These are phyloP conservation scores for Strigamia maritima DNA, from an alignment of 2,888 invertebrate genomes.

Conservation along the genomic window DNA sequence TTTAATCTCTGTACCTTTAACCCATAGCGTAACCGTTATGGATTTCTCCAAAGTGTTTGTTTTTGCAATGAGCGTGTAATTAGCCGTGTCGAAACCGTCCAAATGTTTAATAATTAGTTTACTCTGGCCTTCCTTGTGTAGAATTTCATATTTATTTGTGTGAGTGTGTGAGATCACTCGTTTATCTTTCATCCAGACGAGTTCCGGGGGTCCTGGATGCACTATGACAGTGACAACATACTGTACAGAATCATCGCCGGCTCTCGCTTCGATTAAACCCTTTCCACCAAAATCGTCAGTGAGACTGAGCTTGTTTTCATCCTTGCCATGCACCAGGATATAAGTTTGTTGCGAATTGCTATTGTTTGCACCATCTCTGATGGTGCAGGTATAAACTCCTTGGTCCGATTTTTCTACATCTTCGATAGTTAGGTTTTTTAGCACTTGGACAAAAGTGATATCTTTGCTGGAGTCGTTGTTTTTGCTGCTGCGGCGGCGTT, in stretches of 20 bases:
- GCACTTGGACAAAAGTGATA: neutral
- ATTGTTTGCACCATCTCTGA: neutral
- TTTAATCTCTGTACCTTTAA: neutral
- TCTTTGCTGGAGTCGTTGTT: neutral
- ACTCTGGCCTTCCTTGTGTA: neutral
- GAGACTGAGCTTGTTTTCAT: neutral
- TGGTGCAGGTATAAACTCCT: neutral
- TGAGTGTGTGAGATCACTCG: neutral
- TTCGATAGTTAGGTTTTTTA: neutral
- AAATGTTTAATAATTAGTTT: neutral
- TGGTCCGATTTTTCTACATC: neutral
- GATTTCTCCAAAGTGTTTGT: neutral
- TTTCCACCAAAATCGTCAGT: neutral
- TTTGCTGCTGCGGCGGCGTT: neutral
- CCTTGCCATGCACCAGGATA: neutral
- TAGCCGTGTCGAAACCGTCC: neutral
- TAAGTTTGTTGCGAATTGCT: neutral
- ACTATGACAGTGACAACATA: neutral
- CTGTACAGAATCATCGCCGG: neutral
- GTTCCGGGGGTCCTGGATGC: neutral
- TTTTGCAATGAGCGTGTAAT: constrained; percentile 11
- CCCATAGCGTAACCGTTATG: neutral
- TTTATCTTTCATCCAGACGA: constrained; percentile 11
- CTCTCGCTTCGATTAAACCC: neutral
- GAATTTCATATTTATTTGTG: neutral